Base-by-base conservation (phyloP, 2,888 invertebrate genomes). In the Drosophila peninsularis region DNA sequence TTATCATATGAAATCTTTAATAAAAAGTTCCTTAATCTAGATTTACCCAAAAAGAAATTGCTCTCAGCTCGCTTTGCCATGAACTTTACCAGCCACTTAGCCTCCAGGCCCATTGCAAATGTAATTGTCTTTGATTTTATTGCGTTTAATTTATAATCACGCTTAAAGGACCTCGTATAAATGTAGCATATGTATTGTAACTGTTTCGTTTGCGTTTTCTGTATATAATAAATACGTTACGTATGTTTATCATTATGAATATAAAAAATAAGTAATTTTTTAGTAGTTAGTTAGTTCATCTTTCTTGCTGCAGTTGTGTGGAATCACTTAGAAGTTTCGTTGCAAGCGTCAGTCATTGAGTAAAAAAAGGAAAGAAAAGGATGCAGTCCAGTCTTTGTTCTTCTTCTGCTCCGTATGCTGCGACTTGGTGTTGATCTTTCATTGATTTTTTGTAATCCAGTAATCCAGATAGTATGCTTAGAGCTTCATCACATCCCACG, bases 401-500 rank as follows among this genome's bases (percentile, higher is more conserved):
- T 13, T 42, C 42, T n/a, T n/a, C n/a, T n/a, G n/a, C n/a, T n/a
- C n/a, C n/a, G n/a, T n/a, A n/a, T 45, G 52, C 53, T 39, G 53
- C 39, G 27, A 37, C 53, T 54, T 41, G 53, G 13, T 30, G 13
- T 17, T 11, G 56, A 49, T 49, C 49, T 7, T 1, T 55, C n/a
- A 11, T 39, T 37, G 39, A 27, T 44, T 14, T n/a, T 24, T n/a
- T n/a, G n/a, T n/a, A n/a, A 24, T 9, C 6, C 4, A 3, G 9
- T 45, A 30, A 55, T 24, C 13, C 32, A 39, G 34, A 11, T 21
- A 11, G 17, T 10, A 27, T 27, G 68, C 75, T 74, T 90, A 92
- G 56, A 92, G 75, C 66, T 90, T 85, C 91, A 92, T 92, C 53
- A 92, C 89, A 71, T 92, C 90, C 92, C 92, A 92, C 24, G 91